Conservation (phyloP, 2,797 vertebrate species). For the Notamacropus eugenii region DNA sequence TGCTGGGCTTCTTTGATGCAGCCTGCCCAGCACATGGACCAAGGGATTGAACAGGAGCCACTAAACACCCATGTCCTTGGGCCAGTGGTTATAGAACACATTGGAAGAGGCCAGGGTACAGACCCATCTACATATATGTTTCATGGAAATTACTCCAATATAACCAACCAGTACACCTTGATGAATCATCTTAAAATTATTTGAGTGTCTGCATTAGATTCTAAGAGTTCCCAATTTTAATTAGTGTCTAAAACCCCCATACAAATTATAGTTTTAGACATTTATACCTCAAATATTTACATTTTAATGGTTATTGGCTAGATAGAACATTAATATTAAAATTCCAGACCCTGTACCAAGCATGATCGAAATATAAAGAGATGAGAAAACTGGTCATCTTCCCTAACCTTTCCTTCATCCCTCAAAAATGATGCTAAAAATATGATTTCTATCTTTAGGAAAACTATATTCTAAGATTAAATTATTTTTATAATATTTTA, state of each 20-base stretch:
- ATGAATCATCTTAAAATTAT: not conserved
- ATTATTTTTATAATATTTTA: not conserved
- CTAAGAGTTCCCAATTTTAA: not conserved
- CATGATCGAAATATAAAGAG: not conserved
- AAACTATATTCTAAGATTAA: not conserved
- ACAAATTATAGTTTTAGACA: not conserved
- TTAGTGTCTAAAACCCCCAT: not conserved
- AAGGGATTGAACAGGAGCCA: not conserved
- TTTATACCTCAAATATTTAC: not conserved
- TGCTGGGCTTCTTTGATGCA: not conserved
- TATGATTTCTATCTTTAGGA: not conserved
- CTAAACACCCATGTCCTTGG: not conserved
- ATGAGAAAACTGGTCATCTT: not conserved
- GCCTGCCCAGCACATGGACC: not conserved
- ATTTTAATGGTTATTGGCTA: not conserved
- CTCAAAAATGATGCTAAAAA: not conserved
- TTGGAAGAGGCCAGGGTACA: not conserved
- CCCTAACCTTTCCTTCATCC: not conserved
- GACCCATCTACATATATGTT: not conserved
- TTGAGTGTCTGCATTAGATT: not conserved
- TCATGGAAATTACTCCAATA: not conserved
- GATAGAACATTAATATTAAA: not conserved
- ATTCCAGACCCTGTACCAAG: not conserved
- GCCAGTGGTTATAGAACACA: not conserved
- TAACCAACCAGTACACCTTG: not conserved